Evolutionary conservation across 1,140 invertebrate genomes (phyloP), one percentile per base, ranked within the genome.

Genomic region (Hetaerina americana): DNA sequence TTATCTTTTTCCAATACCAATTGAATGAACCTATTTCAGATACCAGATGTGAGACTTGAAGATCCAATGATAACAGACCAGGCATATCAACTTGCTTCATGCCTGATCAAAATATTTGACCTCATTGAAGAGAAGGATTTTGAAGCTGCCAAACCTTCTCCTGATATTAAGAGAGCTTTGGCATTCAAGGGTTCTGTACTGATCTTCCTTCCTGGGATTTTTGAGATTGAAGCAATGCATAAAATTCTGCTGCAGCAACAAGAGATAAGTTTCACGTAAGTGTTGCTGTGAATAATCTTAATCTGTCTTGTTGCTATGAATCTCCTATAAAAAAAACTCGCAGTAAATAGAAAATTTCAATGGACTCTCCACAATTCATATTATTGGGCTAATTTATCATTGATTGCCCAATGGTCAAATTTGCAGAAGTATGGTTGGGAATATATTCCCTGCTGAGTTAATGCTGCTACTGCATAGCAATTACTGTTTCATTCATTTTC

Each of bases 131-230:
- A 77, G 70, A 73, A 80, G 40, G 81, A 85, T 71, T 77, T 81
- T 15, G 70, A 77, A 22, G 57, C 25, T 22, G 24, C 5, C 26
- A 76, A 66, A 26, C 26, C 3, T 18, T 78, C 77, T n/a, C 76
- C 81, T 66, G 0, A 73, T 76, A 68, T 27, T 57, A 71, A 74
- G 66, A 72, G 74, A 24, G 27, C 71, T 75, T 66, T 70, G 78
- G 73, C 76, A 85, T 74, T 78, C 0, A 73, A 81, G 74, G 85
- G 90, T 3, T 87, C 90, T 25, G 90, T 96, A 26, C 82, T 97
- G 0, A 85, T 96, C 74, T 97, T 97, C 81, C 78, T 97, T 68
- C 95, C 95, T 25, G 95, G 95, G 72, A 87, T 93, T 66, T 79
- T 85, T 76, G 93, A 95, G 83, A 95, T 95, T 73, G 89, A 92